Evolutionary conservation across 1,140 invertebrate genomes (phyloP).

Genomic region (Antheraea pernyi): DNA sequence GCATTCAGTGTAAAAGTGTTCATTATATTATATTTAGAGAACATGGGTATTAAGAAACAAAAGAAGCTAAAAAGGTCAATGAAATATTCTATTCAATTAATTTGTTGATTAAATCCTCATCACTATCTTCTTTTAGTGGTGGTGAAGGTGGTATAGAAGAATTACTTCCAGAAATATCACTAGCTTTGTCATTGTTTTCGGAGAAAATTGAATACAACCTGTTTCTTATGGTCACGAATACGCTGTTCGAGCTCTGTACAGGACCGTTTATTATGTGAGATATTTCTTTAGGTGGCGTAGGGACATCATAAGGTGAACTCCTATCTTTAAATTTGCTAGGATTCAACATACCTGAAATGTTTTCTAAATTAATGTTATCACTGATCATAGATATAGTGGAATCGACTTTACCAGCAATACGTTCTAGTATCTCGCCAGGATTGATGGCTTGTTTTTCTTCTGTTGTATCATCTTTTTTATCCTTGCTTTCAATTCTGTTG

Average conservation of each 20-base stretch:
- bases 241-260: constrained; percentile 17
- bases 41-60: too few relatives aligned
- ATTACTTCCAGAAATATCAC: background rate
- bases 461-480: background rate
- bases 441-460: background rate
- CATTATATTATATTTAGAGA: too few relatives aligned
- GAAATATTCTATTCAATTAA: background rate
- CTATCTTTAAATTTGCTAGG: constrained; percentile 12
- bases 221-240: constrained; percentile 42
- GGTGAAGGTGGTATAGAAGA: background rate
- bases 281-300: constrained; percentile 21
- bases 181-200: constrained; percentile 13
- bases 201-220: constrained; percentile 49
- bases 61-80: too few relatives aligned
- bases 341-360: constrained; percentile 13
- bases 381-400: constrained; percentile 27
- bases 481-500: constrained; percentile 5
- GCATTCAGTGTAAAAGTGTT: too few relatives aligned
- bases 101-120: constrained; percentile 1
- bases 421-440: constrained; percentile 3
- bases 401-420: constrained; percentile 22
- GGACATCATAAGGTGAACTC: constrained; percentile 22
- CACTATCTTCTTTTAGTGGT: background rate
- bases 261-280: constrained; percentile 19
- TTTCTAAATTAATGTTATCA: constrained; percentile 16